These are phyloP conservation scores for Lateolabrax maculatus DNA, from an alignment of 2,797 vertebrate genomes.

Conservation along the genomic window DNA sequence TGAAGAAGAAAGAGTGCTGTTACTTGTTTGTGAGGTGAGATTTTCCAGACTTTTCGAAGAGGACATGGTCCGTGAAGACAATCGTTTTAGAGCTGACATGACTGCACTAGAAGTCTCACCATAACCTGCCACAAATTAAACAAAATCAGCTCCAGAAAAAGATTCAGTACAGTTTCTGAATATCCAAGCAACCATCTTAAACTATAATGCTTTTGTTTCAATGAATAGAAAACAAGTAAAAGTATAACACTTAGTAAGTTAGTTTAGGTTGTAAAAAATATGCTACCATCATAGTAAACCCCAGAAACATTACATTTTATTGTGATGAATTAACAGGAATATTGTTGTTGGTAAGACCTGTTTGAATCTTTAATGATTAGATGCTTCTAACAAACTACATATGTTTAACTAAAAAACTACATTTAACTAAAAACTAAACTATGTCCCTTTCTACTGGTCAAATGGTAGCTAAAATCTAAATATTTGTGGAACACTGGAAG, in stretches of 20 bases:
- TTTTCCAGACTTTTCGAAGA: conserved; percentile 93
- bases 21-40: conserved; percentile 90
- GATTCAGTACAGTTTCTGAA: conserved; percentile 40
- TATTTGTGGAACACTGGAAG: background rate
- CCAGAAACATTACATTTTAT: background rate
- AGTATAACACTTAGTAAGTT: background rate
- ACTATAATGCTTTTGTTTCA: background rate
- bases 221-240: background rate
- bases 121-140: conserved; percentile 89
- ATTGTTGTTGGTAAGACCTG: background rate
- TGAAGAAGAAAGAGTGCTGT: conserved; percentile 53
- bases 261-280: background rate
- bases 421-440: background rate
- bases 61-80: conserved; percentile 85
- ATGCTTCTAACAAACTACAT: background rate
- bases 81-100: conserved; percentile 85
- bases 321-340: background rate
- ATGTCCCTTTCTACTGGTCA: background rate
- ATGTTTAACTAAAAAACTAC: background rate
- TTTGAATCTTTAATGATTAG: background rate
- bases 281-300: background rate
- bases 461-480: background rate
- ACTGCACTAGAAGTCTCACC: conserved; percentile 83
- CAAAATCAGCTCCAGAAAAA: conserved; percentile 80
- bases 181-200: background rate